phyloP scores from a whole-genome alignment of 2,888 invertebrate species.

The Hydrotaea cyrtoneurina region DNA sequence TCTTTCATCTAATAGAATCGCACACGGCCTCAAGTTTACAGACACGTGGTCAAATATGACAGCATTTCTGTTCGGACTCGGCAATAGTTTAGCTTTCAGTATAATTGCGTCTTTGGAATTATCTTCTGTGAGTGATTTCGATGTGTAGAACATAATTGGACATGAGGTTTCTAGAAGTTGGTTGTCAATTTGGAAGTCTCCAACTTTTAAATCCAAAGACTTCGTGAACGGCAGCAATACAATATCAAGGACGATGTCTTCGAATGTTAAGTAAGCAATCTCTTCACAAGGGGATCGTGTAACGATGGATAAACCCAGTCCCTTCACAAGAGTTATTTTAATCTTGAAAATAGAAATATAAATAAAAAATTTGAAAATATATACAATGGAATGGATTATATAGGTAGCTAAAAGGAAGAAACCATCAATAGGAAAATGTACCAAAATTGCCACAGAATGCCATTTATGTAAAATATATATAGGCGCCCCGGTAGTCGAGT shows the following conservation, averaged over 20 bases:
- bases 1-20: slow-evolving; percentile 93
- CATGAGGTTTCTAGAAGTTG: slow-evolving; percentile 92
- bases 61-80: slow-evolving; percentile 88
- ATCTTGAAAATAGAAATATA: slow-evolving; percentile 81
- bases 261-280: slow-evolving; percentile 88
- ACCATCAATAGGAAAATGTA: no score
- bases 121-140: slow-evolving; percentile 81
- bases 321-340: slow-evolving; percentile 81
- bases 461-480: no score
- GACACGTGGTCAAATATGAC: slow-evolving; percentile 93
- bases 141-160: slow-evolving; percentile 91
- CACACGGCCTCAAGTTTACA: slow-evolving; percentile 90
- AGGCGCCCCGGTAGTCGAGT: no score
- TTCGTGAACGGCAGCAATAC: slow-evolving; percentile 82
- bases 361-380: no score
- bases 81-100: slow-evolving; percentile 89
- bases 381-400: no score
- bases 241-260: slow-evolving; percentile 85
- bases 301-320: slow-evolving; percentile 89
- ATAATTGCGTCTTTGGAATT: slow-evolving; percentile 86
- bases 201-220: slow-evolving; percentile 87
- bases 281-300: slow-evolving; percentile 89
- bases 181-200: slow-evolving; percentile 93
- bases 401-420: no score
- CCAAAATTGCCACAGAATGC: no score